Evolutionary conservation across 2,797 vertebrate species (phyloP).

Genomic region (Hydrolagus colliei): DNA sequence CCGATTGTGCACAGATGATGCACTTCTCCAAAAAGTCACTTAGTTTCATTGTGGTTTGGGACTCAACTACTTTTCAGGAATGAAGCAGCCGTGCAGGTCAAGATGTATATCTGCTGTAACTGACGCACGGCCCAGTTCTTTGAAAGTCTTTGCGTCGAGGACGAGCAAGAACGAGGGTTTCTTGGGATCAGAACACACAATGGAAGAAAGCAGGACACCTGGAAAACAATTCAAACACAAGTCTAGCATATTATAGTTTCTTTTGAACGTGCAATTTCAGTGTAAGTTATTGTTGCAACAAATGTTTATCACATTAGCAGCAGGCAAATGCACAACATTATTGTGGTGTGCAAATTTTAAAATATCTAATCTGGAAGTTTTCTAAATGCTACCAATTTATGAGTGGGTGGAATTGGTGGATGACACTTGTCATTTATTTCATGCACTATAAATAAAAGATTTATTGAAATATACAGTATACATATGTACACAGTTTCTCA

Average conservation of each 20-base stretch:
- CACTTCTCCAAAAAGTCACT: not conserved
- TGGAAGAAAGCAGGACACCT: conserved; percentile 70
- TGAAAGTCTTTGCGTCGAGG: conserved; percentile 76
- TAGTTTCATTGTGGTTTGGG: not conserved
- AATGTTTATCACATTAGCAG: not conserved
- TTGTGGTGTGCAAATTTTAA: not conserved
- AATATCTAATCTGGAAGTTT: not conserved
- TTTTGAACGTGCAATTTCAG: conserved; percentile 32
- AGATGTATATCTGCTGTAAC: conserved; percentile 60
- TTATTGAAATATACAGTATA: no score
- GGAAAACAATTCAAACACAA: conserved; percentile 34
- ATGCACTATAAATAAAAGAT: no score
- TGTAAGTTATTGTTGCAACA: no score
- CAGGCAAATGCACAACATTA: not conserved
- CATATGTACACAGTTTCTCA: no score
- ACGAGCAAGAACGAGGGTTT: conserved; percentile 69
- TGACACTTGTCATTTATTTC: no score
- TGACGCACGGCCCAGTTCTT: conserved; percentile 72
- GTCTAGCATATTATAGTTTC: not conserved
- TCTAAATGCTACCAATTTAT: not conserved
- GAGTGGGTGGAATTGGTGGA: no score
- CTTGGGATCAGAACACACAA: conserved; percentile 61
- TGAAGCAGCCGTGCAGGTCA: conserved; percentile 82
- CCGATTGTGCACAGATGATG: no score
- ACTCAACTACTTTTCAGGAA: conserved; percentile 47